Base-by-base conservation (phyloP, 37 sponge, comb jelly and placozoan species). In the Halisarca cf. caerulea region DNA sequence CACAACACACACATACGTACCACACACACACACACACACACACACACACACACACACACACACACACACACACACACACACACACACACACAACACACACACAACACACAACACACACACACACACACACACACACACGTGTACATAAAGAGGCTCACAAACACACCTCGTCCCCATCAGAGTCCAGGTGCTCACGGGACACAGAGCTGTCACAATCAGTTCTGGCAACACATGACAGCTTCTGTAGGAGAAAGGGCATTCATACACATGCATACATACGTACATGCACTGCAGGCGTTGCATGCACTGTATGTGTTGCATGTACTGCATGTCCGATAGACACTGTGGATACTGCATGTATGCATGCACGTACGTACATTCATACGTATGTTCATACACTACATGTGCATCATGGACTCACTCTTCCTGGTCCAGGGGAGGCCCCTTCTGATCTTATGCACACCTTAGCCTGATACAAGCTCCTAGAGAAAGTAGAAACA, bases 381-480 rank as follows among this genome's bases (percentile, higher is more conserved):
- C 51, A 47, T 47, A 11, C 11, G 51, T 47, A 47, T 47, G 51
- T 47, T 14, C 11, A 11, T 11, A 47, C 11, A 47, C 51, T 47
- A 11, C 51, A 47, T 11, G 11, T 14, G 51, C 11, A 47, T 6
- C 51, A 47, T 47, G 51, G 11, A 74, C 77, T n/a, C 25, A 74
- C 77, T 37, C 77, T 74, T 37, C 77, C 77, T 42, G 77, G 77
- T 74, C 77, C 38, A 0, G 92, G 92, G 25, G 92, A 91, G 24
- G 87, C 64, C 4, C 93, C 93, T 41, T 89, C 93, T 0, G 91
- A 91, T 14, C 73, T 47, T 8, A 83, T 80, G 53, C 82, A 89
- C 55, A 83, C 82, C 55, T 81, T 85, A 23, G 82, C 90, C 24
- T 81, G 81, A 27, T 84, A 68, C 17, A 83, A 42, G 33, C 79